These are phyloP conservation scores for Oophaga sylvatica DNA, from an alignment of 2,797 vertebrate genomes.

Conservation along the genomic window DNA sequence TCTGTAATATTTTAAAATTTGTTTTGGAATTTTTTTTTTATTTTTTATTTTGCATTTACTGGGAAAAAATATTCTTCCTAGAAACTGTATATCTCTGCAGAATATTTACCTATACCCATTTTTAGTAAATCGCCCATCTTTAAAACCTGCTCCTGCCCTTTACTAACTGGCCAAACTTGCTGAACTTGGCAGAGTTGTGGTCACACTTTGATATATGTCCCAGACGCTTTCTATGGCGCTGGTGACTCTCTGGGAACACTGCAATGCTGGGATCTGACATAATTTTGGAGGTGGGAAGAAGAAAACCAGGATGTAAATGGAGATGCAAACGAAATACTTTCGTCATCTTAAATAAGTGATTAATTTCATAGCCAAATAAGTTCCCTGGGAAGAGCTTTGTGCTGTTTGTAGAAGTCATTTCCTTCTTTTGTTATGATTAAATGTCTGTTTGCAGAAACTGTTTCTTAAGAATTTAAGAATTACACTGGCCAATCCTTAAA, in stretches of 20 bases:
- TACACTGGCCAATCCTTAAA: constrained; percentile 20
- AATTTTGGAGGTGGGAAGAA: background rate
- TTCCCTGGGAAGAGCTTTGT: constrained; percentile 24
- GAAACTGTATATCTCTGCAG: background rate
- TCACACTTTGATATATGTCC: constrained; percentile 19
- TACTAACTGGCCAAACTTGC: constrained; percentile 14
- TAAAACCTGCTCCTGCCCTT: constrained; percentile 7
- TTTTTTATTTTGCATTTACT: too few species aligned
- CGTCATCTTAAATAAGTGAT: constrained; percentile 6
- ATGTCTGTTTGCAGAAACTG: constrained; percentile 25
- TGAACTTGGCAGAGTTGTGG: background rate
- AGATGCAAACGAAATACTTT: constrained; percentile 7
- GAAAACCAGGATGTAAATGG: constrained; percentile 16
- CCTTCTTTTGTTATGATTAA: constrained; percentile 44
- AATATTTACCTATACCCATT: background rate
- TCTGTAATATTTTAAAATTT: too few species aligned
- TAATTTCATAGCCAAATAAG: constrained; percentile 8
- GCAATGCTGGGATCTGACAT: background rate
- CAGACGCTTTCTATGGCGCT: background rate
- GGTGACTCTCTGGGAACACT: background rate
- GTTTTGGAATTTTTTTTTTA: too few species aligned
- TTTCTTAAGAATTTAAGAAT: constrained; percentile 49
- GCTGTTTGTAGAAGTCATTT: constrained; percentile 36
- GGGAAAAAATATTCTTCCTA: background rate
- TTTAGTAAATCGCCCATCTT: constrained; percentile 20